Conservation (phyloP, 2,797 vertebrate genomes). For the Acrocephalus scirpaceus region DNA sequence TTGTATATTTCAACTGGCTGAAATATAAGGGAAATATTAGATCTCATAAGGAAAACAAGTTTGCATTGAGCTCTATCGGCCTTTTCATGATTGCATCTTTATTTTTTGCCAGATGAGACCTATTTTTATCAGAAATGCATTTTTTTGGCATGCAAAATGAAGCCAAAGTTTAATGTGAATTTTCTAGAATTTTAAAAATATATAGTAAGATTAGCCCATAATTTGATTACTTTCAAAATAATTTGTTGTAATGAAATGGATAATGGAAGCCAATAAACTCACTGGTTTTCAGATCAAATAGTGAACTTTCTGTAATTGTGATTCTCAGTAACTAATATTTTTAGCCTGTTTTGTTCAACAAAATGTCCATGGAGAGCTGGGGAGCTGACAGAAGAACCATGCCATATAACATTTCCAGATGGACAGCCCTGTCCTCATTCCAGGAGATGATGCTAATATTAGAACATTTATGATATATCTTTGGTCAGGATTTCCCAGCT, state of each 20-base stretch:
- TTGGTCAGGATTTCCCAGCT: background rate
- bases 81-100: background rate
- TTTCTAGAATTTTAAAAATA: background rate
- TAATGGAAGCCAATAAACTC: background rate
- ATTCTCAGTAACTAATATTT: background rate
- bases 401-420: conserved; percentile 21
- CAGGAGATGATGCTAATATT: conserved; percentile 22
- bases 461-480: conserved; percentile 6
- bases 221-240: background rate
- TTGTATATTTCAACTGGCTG: background rate
- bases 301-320: background rate
- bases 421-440: background rate
- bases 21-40: background rate
- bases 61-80: background rate
- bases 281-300: background rate
- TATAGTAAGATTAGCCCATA: background rate
- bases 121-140: background rate
- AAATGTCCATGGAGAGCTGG: background rate
- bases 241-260: background rate
- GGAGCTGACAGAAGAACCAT: background rate
- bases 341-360: background rate
- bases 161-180: background rate
- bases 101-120: background rate
- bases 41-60: background rate
- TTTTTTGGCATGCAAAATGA: background rate